Base-by-base conservation (phyloP, 2,797 vertebrate genomes). In the Rhynchonycteris naso region DNA sequence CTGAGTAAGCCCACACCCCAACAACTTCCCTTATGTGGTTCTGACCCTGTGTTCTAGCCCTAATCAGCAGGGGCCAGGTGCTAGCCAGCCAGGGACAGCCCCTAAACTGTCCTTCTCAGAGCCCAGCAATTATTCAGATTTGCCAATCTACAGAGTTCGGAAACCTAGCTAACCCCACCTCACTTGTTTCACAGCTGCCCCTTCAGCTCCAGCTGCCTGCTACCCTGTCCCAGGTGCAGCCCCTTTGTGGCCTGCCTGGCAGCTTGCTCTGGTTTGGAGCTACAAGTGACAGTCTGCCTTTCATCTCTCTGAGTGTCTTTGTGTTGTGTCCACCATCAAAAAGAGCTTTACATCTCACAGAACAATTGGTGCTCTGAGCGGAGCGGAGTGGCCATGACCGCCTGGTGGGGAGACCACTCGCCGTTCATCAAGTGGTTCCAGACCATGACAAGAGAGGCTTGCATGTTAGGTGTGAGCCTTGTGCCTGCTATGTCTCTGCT, bases 291-390 rank as follows among this genome's bases (percentile, higher is more conserved):
- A 90, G 69, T 69, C 75, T 58, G 92, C 59, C 90, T 91, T 65
- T 43, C 81, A 80, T 79, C 86, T 56, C 7, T 80, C 69, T 63
- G 92, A 89, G 56, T 7, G 91, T 56, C 91, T 95, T 92, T 95
- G 93, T 95, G 68, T 50, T 71, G 71, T 74, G 88, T 75, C 61
- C 72, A 5, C 85, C 81, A 81, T 95, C 96, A 92, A 95, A 94
- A 52, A 78, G 61, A 81, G 30, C 93, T 96, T 93, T 90, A 94
- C 66, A 54, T 66, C 78, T 79, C 19, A 15, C 5, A 52, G 22
- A 91, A 96, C 94, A 95, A 94, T 88, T 1, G 43, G 66, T 1
- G 1, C 72, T 90, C 38, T 91, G 90, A 84, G 92, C 61, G 21
- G 76, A 30, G n/a, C 12, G 13, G 74, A 10, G 4, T 84, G 58